A percentile compares a stretch with the other conserved stretches of the same genome.
Evolutionary conservation across 2,113 vertebrate genomes (phyloP).

Genomic region (Pluvianellus socialis): DNA sequence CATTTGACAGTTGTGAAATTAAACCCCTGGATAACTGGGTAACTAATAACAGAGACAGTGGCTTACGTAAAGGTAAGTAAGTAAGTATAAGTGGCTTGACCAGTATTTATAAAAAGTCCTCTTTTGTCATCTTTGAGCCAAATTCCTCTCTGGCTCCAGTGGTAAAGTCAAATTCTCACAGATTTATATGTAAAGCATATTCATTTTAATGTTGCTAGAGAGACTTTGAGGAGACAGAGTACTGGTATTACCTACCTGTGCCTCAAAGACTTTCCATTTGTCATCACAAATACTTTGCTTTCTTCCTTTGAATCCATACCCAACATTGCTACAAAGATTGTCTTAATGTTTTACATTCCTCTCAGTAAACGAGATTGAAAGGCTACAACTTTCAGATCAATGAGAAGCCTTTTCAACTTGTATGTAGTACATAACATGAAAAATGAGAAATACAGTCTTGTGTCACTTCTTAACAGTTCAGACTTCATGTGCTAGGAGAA

Average conservation of each 20-base stretch:
- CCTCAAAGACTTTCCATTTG: background rate
- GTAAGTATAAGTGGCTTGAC: background rate
- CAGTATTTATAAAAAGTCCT: background rate
- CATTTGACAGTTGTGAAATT: background rate
- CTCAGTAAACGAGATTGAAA: background rate
- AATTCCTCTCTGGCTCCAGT: background rate
- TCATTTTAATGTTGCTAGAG: background rate
- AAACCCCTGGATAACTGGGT: background rate
- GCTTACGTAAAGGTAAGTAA: background rate
- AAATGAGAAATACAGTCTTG: background rate
- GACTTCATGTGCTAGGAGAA: background rate
- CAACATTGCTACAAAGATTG: background rate
- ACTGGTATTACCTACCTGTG: background rate
- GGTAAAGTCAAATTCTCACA: background rate
- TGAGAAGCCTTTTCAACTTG: background rate
- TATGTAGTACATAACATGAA: background rate
- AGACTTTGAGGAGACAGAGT: background rate
- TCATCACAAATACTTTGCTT: background rate
- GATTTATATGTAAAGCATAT: background rate
- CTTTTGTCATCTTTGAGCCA: background rate
- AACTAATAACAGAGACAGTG: background rate
- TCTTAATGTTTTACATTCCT: background rate
- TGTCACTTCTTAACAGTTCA: background rate
- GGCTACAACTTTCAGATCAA: background rate
- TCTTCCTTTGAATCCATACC: background rate